These are phyloP conservation scores for Tyria jacobaeae DNA, from an alignment of 2,888 invertebrate genomes.

Conservation along the genomic window DNA sequence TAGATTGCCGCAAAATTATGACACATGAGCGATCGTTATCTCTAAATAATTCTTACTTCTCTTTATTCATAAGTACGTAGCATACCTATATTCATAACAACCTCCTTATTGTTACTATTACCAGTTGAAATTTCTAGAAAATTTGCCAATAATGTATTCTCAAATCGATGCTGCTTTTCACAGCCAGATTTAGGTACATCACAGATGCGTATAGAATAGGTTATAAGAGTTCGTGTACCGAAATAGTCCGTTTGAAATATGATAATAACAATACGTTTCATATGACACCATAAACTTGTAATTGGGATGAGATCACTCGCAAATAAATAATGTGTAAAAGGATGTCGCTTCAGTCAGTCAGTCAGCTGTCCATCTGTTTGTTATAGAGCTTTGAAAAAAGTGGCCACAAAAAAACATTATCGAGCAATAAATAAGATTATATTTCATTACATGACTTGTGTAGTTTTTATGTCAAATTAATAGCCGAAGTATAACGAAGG, in stretches of 20 bases:
- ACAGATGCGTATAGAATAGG: background rate
- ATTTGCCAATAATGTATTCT: background rate
- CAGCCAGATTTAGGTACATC: too few species aligned
- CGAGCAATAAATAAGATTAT: constrained; percentile 1
- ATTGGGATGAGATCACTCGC: constrained; percentile 39
- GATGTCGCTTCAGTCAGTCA: constrained; percentile 16
- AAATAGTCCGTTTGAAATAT: constrained; percentile 17
- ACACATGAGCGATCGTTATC: background rate
- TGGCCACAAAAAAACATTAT: background rate
- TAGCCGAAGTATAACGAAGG: background rate
- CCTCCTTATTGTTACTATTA: too few species aligned
- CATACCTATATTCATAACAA: background rate
- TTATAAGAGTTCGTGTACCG: background rate
- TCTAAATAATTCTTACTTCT: background rate
- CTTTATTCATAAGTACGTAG: background rate
- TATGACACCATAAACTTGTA: constrained; percentile 23
- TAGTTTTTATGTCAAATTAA: background rate
- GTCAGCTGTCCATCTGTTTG: constrained; percentile 33
- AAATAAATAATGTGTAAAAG: constrained; percentile 11
- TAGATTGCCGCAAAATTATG: background rate
- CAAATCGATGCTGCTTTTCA: too few species aligned
- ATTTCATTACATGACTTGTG: constrained; percentile 6
- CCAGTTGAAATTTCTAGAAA: too few species aligned
- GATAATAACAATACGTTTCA: constrained; percentile 20
- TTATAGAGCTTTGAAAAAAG: constrained; percentile 17